Evolutionary conservation across 2,888 invertebrate species (phyloP).

Genomic region (Drosophila siamana): DNA sequence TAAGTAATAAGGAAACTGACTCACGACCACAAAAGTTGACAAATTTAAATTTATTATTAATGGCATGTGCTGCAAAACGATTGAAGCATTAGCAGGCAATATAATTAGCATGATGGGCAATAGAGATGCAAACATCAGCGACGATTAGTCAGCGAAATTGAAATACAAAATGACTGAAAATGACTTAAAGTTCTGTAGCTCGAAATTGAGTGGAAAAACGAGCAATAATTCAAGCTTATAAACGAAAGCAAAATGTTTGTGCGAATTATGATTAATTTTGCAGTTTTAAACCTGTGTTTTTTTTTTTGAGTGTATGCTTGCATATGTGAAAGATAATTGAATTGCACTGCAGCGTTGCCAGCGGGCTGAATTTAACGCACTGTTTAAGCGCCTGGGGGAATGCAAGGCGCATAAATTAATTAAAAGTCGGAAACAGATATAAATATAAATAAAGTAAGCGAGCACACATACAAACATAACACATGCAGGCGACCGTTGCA

Average conservation of each 20-base stretch:
- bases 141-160: not conserved
- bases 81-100: no score
- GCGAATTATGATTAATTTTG: not conserved
- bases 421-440: constrained; percentile 79
- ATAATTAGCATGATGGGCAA: no score
- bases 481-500: constrained; percentile 43
- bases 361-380: constrained; percentile 39
- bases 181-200: no score
- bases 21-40: not conserved
- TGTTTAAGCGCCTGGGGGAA: constrained; percentile 48
- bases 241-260: no score
- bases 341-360: constrained; percentile 15
- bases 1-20: not conserved
- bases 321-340: constrained; percentile 24
- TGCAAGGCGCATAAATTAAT: constrained; percentile 72
- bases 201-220: no score
- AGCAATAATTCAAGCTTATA: no score
- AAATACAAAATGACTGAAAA: not conserved
- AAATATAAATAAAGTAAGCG: constrained; percentile 58
- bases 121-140: no score
- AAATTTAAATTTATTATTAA: not conserved
- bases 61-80: not conserved
- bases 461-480: constrained; percentile 36
- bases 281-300: not conserved
- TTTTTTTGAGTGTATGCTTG: not conserved